Evolutionary conservation across 2,888 invertebrate species (phyloP), one percentile per base, ranked within the genome.

Genomic region (Hyalella azteca): DNA sequence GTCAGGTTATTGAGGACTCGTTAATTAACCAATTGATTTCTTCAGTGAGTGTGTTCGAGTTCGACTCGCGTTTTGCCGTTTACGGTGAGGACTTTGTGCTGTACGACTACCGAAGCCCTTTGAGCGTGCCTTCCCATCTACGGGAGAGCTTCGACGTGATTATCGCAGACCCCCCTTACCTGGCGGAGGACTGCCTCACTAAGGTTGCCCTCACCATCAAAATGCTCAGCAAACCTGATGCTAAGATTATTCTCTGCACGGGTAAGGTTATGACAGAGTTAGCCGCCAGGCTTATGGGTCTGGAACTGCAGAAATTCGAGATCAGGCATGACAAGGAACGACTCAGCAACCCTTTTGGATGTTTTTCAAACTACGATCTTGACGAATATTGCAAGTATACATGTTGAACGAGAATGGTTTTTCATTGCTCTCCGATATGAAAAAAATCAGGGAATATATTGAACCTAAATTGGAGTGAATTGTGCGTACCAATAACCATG

Each of bases 91-190:
- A 96, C 87, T 98, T 93, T 88, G 89, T 93, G 54, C 92, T 91
- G 84, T 98, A 96, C 87, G 96, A 98, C 88, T 97, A 96, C 88
- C 95, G 94, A 86, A 88, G 89, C 15, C 95, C 95, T 0, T 90
- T 93, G 15, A 90, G 91, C 75, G 86, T 95, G 19, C 92, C 93
- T 0, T 87, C 89, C 45, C 91, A 93, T 15, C 88, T 92, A 19
- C 86, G 89, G 1, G 88, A 89, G 32, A 87, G 89, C 73, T 97
- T 93, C 87, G 95, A 97, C 88, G 87, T 98, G 36, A 93, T 98
- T 0, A 90, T 98, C 78, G 95, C 94, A 0, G 98, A 98, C 89
- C 98, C 98, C 0, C 98, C 98, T 0, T 98, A 97, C 88, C 90
- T 98, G 2, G 94, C 96, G 0, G 93, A 95, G 85, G 97, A 97